Percentiles rank a stretch among this genome's conserved stretches.
Evolutionary conservation across 1,140 invertebrate species (phyloP).

Genomic region (Drosophila mayri): DNA sequence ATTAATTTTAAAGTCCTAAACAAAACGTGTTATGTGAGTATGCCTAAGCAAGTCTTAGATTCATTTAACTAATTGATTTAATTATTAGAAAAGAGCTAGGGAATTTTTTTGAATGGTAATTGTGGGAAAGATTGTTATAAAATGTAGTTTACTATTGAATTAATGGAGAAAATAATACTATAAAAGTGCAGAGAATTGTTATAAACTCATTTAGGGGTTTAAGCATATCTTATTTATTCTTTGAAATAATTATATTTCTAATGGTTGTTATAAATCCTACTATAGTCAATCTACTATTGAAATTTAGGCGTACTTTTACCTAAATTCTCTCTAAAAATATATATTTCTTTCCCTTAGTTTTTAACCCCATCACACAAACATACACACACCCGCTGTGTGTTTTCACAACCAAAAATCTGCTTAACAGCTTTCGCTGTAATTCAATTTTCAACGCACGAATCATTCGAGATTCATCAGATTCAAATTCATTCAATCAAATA

Average conservation of each 20-base stretch:
- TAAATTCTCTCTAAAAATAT: not conserved
- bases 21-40: not conserved
- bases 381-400: constrained; percentile 7
- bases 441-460: constrained; percentile 48
- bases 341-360: not conserved
- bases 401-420: constrained; percentile 46
- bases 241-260: too few relatives aligned
- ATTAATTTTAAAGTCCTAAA: constrained; percentile 12
- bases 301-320: not conserved
- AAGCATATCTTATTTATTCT: too few relatives aligned
- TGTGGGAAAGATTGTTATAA: too few relatives aligned
- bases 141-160: not conserved
- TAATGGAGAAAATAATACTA: not conserved
- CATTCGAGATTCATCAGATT: constrained; percentile 46
- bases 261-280: too few relatives aligned
- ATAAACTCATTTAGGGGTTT: not conserved
- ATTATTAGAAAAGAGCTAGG: not conserved
- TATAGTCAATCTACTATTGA: too few relatives aligned
- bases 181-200: too few relatives aligned
- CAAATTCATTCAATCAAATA: constrained; percentile 54
- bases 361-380: constrained; percentile 13
- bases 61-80: constrained; percentile 15
- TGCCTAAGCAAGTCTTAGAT: not conserved
- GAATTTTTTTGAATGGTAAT: too few relatives aligned
- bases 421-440: constrained; percentile 49